These are phyloP conservation scores for Bombyx huttoni DNA, from an alignment of 2,888 invertebrate species.

Conservation along the genomic window DNA sequence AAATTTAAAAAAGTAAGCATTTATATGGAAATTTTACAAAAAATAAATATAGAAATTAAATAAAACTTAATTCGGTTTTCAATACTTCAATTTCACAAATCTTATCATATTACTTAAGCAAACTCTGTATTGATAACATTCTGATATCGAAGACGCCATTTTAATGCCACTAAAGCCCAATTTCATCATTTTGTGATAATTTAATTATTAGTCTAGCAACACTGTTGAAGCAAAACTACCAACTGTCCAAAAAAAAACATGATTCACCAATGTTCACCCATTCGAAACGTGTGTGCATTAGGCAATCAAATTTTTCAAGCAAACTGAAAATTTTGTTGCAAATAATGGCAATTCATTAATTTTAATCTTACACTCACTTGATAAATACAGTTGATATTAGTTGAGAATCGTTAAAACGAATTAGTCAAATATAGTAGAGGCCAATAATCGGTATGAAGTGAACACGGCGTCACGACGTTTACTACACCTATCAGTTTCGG, in stretches of 20 bases:
- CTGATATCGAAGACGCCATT: too few relatives aligned
- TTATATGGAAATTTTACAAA: conserved; percentile 4
- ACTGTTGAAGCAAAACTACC: too few relatives aligned
- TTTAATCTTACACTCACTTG: neutral
- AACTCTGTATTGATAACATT: too few relatives aligned
- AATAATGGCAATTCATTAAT: neutral
- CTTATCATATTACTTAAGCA: too few relatives aligned
- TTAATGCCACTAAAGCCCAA: too few relatives aligned
- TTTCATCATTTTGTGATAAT: too few relatives aligned
- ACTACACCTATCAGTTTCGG: conserved; percentile 2
- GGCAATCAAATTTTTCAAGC: too few relatives aligned
- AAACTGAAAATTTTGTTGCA: too few relatives aligned
- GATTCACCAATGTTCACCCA: neutral
- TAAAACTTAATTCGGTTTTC: too few relatives aligned
- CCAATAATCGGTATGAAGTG: neutral
- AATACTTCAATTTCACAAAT: too few relatives aligned
- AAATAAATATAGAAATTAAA: neutral
- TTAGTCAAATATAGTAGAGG: neutral
- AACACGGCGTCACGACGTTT: neutral
- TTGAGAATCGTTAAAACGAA: neutral
- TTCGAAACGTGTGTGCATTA: too few relatives aligned
- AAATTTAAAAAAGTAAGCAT: neutral
- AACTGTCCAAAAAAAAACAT: neutral
- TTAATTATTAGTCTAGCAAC: too few relatives aligned
- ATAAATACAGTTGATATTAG: neutral